A percentile compares a stretch with the other conserved stretches of the same genome.
Evolutionary conservation across 2,888 invertebrate species (phyloP).

Genomic region (Drosophila mimetica): DNA sequence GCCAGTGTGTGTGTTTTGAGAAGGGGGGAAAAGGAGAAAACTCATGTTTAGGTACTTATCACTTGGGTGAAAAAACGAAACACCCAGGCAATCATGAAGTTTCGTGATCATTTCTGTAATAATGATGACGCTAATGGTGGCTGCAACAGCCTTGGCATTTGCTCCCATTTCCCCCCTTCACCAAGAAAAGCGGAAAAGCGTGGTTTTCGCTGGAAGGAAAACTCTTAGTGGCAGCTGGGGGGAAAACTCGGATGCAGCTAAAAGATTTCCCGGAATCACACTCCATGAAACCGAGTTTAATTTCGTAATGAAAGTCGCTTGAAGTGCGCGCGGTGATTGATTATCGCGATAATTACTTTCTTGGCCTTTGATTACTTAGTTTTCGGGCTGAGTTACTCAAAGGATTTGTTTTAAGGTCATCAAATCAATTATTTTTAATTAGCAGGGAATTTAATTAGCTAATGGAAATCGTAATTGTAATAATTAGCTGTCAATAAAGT

Average conservation of each 20-base stretch:
- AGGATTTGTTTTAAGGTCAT: not conserved
- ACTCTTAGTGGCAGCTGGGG: too few species aligned
- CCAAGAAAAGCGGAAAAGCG: conserved; percentile 24
- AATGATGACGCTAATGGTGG: conserved; percentile 65
- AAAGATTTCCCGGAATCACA: conserved; percentile 26
- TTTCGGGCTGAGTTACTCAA: not conserved
- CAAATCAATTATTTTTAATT: not conserved
- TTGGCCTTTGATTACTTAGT: conserved; percentile 6
- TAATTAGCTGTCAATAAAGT: not conserved
- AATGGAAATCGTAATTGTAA: too few species aligned
- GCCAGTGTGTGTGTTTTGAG: conserved; percentile 26
- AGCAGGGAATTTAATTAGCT: not conserved
- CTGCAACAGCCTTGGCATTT: conserved; percentile 52
- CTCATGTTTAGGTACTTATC: conserved; percentile 39
- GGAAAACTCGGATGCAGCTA: conserved; percentile 8
- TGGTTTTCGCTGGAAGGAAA: conserved; percentile 8
- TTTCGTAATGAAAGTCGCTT: conserved; percentile 25
- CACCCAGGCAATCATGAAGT: conserved; percentile 50
- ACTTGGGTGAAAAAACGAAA: conserved; percentile 3
- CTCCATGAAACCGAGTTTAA: conserved; percentile 26
- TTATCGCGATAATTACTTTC: conserved; percentile 25
- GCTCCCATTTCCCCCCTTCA: not conserved
- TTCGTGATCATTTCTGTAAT: conserved; percentile 48
- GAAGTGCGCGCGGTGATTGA: conserved; percentile 25
- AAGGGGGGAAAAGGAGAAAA: not conserved